These are phyloP conservation scores for Myotis findleyi DNA, from an alignment of 2,797 vertebrate species.

Conservation along the genomic window DNA sequence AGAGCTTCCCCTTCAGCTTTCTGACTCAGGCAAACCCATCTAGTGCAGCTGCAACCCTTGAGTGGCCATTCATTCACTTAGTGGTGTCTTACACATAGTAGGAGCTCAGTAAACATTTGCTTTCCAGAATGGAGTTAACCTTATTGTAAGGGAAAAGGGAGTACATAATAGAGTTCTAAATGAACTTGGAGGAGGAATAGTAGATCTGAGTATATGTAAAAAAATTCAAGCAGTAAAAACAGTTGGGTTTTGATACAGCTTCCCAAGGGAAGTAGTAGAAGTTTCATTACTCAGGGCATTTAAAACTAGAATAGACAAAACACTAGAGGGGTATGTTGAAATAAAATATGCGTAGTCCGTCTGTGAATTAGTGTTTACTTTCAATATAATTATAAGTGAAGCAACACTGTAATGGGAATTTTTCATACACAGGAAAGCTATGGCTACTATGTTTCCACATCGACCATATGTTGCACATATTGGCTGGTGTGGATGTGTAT, in stretches of 20 bases:
- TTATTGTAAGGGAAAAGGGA: slow-evolving; percentile 44
- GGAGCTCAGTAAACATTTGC: slow-evolving; percentile 10
- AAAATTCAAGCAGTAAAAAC: slow-evolving; percentile 55
- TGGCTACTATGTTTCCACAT: slow-evolving; percentile 83
- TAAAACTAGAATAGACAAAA: slow-evolving; percentile 79
- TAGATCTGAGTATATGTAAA: slow-evolving; percentile 51
- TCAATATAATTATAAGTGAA: slow-evolving; percentile 84
- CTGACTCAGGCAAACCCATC: slow-evolving; percentile 2
- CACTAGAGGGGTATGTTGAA: slow-evolving; percentile 78
- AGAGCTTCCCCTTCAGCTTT: slow-evolving; percentile 37
- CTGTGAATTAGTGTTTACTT: slow-evolving; percentile 85
- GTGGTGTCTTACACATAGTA: not conserved
- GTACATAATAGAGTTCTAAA: slow-evolving; percentile 29
- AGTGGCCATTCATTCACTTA: not conserved
- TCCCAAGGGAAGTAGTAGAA: slow-evolving; percentile 68
- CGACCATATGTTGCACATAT: slow-evolving; percentile 83
- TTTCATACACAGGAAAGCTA: slow-evolving; percentile 82
- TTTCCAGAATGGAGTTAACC: slow-evolving; percentile 34
- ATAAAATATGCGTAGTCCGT: slow-evolving; percentile 81
- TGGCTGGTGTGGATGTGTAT: slow-evolving; percentile 79
- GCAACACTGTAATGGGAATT: slow-evolving; percentile 83
- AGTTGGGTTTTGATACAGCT: slow-evolving; percentile 71
- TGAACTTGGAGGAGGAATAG: slow-evolving; percentile 40
- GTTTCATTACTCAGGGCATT: slow-evolving; percentile 75
- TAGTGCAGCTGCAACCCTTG: not conserved